Percentiles rank a stretch among this genome's conserved stretches.
Evolutionary conservation across 1,140 invertebrate genomes (phyloP).

Genomic region (Bombus waltoni): DNA sequence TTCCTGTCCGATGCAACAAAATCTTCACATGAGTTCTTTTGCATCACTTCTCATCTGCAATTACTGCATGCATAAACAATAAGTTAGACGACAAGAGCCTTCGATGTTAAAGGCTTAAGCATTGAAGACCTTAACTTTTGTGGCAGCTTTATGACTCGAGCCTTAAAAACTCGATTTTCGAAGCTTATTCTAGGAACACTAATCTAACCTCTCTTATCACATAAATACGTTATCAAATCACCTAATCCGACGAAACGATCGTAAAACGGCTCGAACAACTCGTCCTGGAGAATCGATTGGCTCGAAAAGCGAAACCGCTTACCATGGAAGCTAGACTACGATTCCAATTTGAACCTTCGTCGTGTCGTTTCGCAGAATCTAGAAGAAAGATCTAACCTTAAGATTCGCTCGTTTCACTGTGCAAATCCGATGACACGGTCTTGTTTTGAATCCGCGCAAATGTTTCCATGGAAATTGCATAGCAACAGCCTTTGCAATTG

Average conservation of each 20-base stretch:
- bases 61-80: too few species aligned
- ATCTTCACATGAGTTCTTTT: too few species aligned
- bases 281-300: not conserved
- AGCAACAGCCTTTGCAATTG: not conserved
- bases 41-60: too few species aligned
- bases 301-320: not conserved
- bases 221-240: not conserved
- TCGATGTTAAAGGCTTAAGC: too few species aligned
- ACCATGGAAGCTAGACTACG: not conserved
- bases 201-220: not conserved
- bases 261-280: not conserved
- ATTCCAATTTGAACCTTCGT: conserved; percentile 12
- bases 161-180: not conserved
- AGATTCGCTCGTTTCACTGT: conserved; percentile 3
- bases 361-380: not conserved
- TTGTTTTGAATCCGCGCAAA: not conserved
- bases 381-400: not conserved
- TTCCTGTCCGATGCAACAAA: too few species aligned
- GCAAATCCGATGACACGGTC: conserved; percentile 16
- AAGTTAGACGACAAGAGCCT: too few species aligned
- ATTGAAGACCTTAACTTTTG: too few species aligned
- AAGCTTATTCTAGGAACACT: too few species aligned
- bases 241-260: not conserved
- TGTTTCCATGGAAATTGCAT: not conserved
- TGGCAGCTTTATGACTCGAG: too few species aligned